Conservation (phyloP, 2,888 invertebrate genomes). For the Pelosia muscerda region DNA sequence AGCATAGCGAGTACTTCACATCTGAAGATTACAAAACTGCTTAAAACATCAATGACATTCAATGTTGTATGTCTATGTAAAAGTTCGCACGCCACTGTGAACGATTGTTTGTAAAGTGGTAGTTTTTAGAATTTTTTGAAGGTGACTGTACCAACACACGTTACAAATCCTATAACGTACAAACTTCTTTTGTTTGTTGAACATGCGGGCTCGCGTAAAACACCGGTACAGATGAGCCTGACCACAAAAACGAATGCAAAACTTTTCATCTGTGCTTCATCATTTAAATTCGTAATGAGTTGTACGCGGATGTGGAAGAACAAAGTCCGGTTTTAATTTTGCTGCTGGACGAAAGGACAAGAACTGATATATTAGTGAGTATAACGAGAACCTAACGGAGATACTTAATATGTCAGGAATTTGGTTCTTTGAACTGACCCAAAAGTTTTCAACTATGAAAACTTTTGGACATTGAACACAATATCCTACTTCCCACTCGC, state of each 20-base stretch:
- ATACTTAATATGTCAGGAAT: not conserved
- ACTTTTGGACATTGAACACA: not conserved
- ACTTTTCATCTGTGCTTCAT: constrained; percentile 9
- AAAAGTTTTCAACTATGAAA: not conserved
- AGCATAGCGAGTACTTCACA: no score
- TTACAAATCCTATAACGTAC: not conserved
- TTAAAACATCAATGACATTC: no score
- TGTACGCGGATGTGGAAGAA: not conserved
- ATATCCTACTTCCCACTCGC: not conserved
- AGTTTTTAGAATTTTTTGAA: no score
- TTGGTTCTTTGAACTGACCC: constrained; percentile 3
- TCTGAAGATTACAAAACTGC: no score
- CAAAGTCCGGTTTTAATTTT: constrained; percentile 15
- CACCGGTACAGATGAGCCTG: not conserved
- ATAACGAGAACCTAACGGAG: not conserved
- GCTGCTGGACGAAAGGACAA: not conserved
- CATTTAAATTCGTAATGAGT: constrained; percentile 18
- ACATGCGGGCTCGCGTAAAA: not conserved
- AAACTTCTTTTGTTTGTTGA: not conserved
- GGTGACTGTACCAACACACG: not conserved
- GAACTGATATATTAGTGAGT: not conserved
- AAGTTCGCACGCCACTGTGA: no score
- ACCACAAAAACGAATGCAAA: constrained; percentile 18
- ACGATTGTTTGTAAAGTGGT: no score
- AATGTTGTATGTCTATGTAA: no score